Base-by-base conservation (phyloP, 2,113 vertebrate genomes). In the Excalfactoria chinensis region DNA sequence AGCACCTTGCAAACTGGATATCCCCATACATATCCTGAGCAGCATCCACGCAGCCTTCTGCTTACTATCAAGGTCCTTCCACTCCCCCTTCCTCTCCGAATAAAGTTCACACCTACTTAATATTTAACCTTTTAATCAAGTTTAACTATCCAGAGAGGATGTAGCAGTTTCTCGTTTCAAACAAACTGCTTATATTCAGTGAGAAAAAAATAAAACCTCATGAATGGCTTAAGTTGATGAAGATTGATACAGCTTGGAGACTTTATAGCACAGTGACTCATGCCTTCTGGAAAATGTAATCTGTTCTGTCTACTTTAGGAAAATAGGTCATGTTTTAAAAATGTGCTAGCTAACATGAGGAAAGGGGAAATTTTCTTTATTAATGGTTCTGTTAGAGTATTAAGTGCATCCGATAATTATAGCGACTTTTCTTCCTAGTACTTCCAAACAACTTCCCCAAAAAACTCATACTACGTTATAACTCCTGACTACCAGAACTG, bases 211-310 rank as follows among this genome's bases (percentile, higher is more conserved):
- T 55, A 95, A 95, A 95, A 73, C 22, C 74, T 93, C 75, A 86
- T 93, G 93, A 96, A 96, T 93, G 95, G 93, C 56, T 96, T 83
- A 85, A 84, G 75, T 3, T 96, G 96, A 96, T 95, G 91, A 96
- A 93, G 94, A 96, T 95, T 96, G 94, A 95, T 96, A 96, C 13
- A 15, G 93, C 95, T 95, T 96, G 95, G 95, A 94, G 87, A 87
- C 89, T 94, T 95, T 83, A 80, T 93, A 93, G 84, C 80, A 82
- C 78, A 95, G 78, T 94, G 94, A 96, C 91, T 96, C 94, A 95
- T 89, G 91, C 91, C 96, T 94, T 95, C 94, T 96, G 93, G 95
- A 95, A 96, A 96, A 95, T 77, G 81, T 95, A 95, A 96, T 92
- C 90, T 93, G 84, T 93, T 94, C 95, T 89, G 89, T 88, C 93